phyloP scores from a whole-genome alignment of 2,113 vertebrate genomes.

The Takifugu flavidus region DNA sequence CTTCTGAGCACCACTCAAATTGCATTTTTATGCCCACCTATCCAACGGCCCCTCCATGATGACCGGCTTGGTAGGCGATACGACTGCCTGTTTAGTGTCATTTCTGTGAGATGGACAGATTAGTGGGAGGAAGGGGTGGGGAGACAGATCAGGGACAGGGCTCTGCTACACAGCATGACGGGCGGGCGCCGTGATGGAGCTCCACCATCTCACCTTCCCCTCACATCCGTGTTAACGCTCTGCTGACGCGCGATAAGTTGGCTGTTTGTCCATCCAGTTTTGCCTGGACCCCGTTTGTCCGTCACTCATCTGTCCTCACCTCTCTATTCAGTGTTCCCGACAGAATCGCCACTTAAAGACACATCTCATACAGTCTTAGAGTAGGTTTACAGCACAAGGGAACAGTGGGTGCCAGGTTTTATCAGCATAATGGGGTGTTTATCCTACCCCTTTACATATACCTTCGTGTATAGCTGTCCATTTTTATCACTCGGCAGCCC shows the following conservation, averaged over 20 bases:
- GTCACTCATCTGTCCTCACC: conserved; percentile 10
- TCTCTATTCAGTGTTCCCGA: too few species aligned
- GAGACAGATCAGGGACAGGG: conserved; percentile 23
- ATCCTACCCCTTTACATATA: conserved; percentile 7
- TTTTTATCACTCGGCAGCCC: conserved; percentile 26
- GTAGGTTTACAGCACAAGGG: neutral
- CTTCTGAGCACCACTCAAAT: conserved; percentile 36
- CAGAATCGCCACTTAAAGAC: too few species aligned
- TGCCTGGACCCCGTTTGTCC: too few species aligned
- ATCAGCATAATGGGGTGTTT: too few species aligned
- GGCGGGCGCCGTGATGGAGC: too few species aligned
- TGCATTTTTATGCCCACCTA: neutral
- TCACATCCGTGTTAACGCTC: too few species aligned
- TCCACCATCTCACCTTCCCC: too few species aligned
- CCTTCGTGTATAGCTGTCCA: conserved; percentile 38
- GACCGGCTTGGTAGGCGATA: conserved; percentile 58
- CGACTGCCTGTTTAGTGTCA: conserved; percentile 33
- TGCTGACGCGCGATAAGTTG: neutral
- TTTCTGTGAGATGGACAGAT: conserved; percentile 53
- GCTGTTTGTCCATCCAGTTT: too few species aligned
- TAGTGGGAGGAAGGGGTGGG: neutral
- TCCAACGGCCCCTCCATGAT: conserved; percentile 35
- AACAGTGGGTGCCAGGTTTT: neutral
- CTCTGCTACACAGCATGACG: conserved; percentile 21
- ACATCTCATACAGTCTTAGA: too few species aligned